These are phyloP conservation scores for Poecilia picta DNA, from an alignment of 2,797 vertebrate species.

Conservation along the genomic window DNA sequence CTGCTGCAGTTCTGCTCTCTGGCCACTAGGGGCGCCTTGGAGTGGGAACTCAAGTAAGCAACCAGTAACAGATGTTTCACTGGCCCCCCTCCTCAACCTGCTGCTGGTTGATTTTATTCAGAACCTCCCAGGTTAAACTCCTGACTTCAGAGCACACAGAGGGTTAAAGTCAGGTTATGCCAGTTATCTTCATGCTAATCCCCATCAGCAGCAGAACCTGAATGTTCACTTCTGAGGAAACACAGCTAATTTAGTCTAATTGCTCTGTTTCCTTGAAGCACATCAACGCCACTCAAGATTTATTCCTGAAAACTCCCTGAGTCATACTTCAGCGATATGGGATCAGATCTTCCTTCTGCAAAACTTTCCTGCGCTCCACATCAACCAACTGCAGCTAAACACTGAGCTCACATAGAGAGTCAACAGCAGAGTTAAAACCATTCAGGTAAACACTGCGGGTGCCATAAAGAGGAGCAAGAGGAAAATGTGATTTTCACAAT, in stretches of 20 bases:
- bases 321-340: neutral
- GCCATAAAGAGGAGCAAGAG: too few species aligned
- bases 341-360: neutral
- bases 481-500: too few species aligned
- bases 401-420: neutral
- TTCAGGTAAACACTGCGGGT: too few species aligned
- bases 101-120: neutral
- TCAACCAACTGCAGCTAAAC: neutral
- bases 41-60: neutral
- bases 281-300: neutral
- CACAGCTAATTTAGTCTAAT: neutral
- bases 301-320: neutral
- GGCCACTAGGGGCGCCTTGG: neutral
- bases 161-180: neutral
- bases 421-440: neutral
- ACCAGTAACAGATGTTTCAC: neutral
- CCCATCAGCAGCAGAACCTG: neutral
- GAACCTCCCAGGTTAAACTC: neutral
- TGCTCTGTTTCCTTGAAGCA: neutral
- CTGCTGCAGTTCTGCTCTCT: neutral
- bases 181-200: neutral
- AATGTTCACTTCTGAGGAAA: neutral
- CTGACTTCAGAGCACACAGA: too few species aligned
- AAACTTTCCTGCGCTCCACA: neutral
- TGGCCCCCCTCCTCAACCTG: neutral